These are phyloP conservation scores for Syngnathus scovelli DNA, from an alignment of 2,113 vertebrate genomes.

Conservation along the genomic window DNA sequence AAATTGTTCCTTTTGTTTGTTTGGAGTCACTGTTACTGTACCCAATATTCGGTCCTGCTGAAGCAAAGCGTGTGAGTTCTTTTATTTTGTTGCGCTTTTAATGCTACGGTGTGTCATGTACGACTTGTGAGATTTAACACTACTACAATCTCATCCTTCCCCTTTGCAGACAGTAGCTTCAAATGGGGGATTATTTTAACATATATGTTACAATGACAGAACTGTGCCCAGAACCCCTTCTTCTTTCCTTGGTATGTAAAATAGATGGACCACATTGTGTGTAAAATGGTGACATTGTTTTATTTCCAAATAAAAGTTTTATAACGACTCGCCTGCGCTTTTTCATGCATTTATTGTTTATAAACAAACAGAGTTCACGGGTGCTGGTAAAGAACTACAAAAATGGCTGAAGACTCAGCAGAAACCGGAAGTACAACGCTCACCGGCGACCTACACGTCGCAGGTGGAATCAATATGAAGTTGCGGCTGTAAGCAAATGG, in stretches of 20 bases:
- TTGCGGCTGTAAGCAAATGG: too few species aligned
- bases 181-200: slow-evolving; percentile 41
- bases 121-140: slow-evolving; percentile 65
- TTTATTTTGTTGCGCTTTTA: slow-evolving; percentile 55
- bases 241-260: slow-evolving; percentile 59
- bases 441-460: too few species aligned
- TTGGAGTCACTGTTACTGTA: slow-evolving; percentile 50
- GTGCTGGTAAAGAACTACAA: too few species aligned
- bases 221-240: slow-evolving; percentile 42
- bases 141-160: slow-evolving; percentile 58
- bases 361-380: too few species aligned
- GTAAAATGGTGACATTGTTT: slow-evolving; percentile 80
- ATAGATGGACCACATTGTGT: slow-evolving; percentile 76
- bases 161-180: slow-evolving; percentile 61
- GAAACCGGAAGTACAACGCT: too few species aligned
- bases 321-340: slow-evolving; percentile 51
- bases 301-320: slow-evolving; percentile 81
- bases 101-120: slow-evolving; percentile 64
- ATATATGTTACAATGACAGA: slow-evolving; percentile 67
- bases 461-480: too few species aligned
- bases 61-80: slow-evolving; percentile 49
- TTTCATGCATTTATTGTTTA: background rate
- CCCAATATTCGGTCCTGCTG: slow-evolving; percentile 68
- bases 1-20: slow-evolving; percentile 18
- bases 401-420: too few species aligned